phyloP scores from a whole-genome alignment of 1,140 invertebrate species.

The Lineus longissimus region DNA sequence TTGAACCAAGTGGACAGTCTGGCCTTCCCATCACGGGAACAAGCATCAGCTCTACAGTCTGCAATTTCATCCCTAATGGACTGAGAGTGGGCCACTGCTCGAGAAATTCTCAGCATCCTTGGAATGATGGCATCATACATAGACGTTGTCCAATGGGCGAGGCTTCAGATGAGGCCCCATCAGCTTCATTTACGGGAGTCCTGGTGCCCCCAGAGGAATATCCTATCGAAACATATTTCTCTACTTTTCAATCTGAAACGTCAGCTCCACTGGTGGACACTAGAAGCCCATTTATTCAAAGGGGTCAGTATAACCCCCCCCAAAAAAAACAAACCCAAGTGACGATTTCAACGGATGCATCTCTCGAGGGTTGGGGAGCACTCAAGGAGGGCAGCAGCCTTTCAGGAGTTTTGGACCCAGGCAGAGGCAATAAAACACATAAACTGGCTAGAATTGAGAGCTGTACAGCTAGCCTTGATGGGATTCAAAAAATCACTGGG shows the following conservation, averaged over 20 bases:
- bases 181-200: not conserved
- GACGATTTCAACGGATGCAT: slow-evolving; percentile 16
- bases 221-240: not conserved
- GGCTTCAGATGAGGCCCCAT: not conserved
- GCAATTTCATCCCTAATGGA: not conserved
- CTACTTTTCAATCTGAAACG: not conserved
- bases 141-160: slow-evolving; percentile 8
- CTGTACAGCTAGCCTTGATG: slow-evolving; percentile 11
- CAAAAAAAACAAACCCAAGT: not conserved
- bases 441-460: slow-evolving; percentile 15
- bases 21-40: not conserved
- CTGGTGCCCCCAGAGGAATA: not conserved
- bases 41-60: not conserved
- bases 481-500: not conserved
- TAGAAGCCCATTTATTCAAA: not conserved
- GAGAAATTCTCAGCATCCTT: slow-evolving; percentile 3
- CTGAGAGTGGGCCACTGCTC: not conserved
- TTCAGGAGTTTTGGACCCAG: not conserved
- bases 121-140: slow-evolving; percentile 17
- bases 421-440: slow-evolving; percentile 11
- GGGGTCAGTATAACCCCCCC: not conserved
- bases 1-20: not conserved
- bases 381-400: slow-evolving; percentile 1
- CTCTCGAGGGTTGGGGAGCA: slow-evolving; percentile 14
- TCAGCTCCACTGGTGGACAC: slow-evolving; percentile 16